Evolutionary conservation across 2,888 invertebrate species (phyloP), one percentile per base, ranked within the genome.

Genomic region (Rhagonycha fulva): DNA sequence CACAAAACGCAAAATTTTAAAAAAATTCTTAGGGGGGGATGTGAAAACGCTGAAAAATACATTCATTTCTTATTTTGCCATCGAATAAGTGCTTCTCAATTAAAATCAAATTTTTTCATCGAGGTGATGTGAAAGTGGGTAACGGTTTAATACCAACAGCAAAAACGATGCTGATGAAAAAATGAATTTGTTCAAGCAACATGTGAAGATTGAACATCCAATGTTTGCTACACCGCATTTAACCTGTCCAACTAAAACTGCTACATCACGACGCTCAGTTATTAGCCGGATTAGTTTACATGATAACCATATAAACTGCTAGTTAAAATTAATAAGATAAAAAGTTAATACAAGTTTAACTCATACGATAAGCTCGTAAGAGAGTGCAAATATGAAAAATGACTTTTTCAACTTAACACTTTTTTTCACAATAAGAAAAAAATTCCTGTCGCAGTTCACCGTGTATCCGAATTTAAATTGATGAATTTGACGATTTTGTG

Each of bases 191-290:
- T 80, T 81, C 80, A 78, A 71, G 78, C 80, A 81, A 82, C 82
- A 83, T 79, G 80, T 82, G 75, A 78, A 67, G 72, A 80, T 79
- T 80, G 81, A 81, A 82, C 81, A 79, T 81, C 47, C 82, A 80
- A 80, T 80, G 80, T 83, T 83, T 76, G 80, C 81, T 81, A 83
- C 81, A 82, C 83, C 80, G 80, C 82, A 82, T 82, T 83, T 84
- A 84, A 83, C 81, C 76, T 83, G 83, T 84, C 82, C 72, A 79
- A 77, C 74, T 71, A 76, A 76, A 80, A 82, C 78, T 76, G 81
- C 80, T 82, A 74, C 78, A 82, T 84, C 84, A 83, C 82, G 78
- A 80, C 75, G 71, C 71, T 73, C 66, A 60, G 74, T 76, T 71
- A 74, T 71, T 66, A 62, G 47, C 32, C 47, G 74, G 74, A 71